Base-by-base conservation (phyloP, 1,140 invertebrate species). In the Xylocopa sonorina region DNA sequence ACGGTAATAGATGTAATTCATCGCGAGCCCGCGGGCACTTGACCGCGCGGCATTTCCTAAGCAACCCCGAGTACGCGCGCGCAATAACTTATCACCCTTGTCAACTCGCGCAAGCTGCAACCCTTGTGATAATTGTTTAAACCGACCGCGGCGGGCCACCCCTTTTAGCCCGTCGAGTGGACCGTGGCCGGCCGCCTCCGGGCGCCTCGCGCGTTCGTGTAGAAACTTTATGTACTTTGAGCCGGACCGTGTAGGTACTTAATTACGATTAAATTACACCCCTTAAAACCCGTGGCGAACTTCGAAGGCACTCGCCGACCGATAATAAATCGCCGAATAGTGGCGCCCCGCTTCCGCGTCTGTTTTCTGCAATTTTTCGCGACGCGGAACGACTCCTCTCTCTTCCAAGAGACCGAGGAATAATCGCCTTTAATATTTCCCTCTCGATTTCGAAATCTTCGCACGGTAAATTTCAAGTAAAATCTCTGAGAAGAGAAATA, bases 71-170 rank as follows among this genome's bases (percentile, higher is more conserved):
- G n/a, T n/a, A n/a, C n/a, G 79, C 78, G 58, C 46, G 66, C 64
- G 89, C 89, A 84, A 92, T 92, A 92, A 92, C 90, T 92, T 92
- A 92, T 90, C 89, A 90, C 89, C 90, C 90, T 87, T 90, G 90
- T 89, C 88, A 88, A 88, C 86, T 90, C 82, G 85, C 85, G 83
- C 86, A 82, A 82, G 82, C 81, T 80, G 84, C 85, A 88, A 88
- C 90, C 90, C 91, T 91, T 84, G 91, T 91, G 91, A 93, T 93
- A 93, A 93, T 93, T 93, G 91, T 93, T 92, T 92, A 92, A 92
- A 92, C 88, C 85, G 90, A 92, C 92, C 91, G 87, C 90, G 89
- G 87, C 90, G 89, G 90, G 86, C 85, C 88, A 88, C 88, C 89
- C 90, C 87, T 89, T 90, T 87, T 85, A 84, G 81, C 87, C n/a